Percentiles rank a stretch among this genome's conserved stretches.
Evolutionary conservation across 2,888 invertebrate genomes (phyloP).

Genomic region (Dynastes tityus): DNA sequence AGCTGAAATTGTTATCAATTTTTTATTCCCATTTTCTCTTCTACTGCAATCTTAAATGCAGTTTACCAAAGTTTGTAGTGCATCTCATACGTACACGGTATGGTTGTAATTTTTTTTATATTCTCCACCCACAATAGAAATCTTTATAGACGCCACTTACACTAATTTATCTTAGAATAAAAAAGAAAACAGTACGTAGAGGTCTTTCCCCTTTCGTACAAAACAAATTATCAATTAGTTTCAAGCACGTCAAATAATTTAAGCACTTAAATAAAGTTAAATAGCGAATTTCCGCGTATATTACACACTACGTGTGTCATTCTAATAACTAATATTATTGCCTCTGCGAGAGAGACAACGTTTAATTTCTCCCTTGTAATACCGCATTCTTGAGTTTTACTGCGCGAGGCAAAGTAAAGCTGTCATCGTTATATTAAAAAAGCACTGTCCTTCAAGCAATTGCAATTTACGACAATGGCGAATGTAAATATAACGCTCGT

Average conservation of each 20-base stretch:
- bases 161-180: neutral
- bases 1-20: no score
- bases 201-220: conserved; percentile 18
- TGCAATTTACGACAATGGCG: conserved; percentile 8
- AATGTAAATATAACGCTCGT: neutral
- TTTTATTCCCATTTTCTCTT: no score
- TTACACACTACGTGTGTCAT: conserved; percentile 5
- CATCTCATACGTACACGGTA: neutral
- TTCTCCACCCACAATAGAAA: neutral
- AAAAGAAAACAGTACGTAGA: neutral
- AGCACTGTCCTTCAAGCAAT: conserved; percentile 13
- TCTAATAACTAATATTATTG: neutral
- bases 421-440: conserved; percentile 3
- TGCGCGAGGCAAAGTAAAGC: neutral
- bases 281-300: conserved; percentile 30
- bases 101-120: neutral
- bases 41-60: no score
- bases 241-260: conserved; percentile 22
- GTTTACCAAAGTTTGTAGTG: neutral
- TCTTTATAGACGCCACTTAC: neutral
- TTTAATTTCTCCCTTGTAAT: neutral
- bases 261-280: conserved; percentile 28
- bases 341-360: neutral
- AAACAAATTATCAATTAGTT: conserved; percentile 12
- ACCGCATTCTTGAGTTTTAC: conserved; percentile 20